Evolutionary conservation across 1,140 invertebrate species (phyloP), one percentile per base, ranked within the genome.

Genomic region (Drosophila hydei): DNA sequence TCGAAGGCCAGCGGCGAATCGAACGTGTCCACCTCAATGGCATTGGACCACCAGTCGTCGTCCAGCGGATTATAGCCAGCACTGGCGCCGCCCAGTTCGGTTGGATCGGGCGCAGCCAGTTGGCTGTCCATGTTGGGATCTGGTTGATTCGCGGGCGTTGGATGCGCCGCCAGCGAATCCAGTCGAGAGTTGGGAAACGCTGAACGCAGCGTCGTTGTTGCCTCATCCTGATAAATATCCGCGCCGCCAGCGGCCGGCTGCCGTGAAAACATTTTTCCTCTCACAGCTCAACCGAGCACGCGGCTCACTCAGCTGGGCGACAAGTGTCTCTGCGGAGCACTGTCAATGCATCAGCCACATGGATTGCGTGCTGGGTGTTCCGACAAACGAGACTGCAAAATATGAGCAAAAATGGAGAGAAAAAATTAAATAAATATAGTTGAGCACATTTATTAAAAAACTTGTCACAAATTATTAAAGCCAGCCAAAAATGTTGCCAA

Each of bases 1-100:
- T 94, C 93, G 75, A 94, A 92, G 48, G 93, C 93, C 62, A 94
- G 91, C 72, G 93, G 93, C 73, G 93, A 92, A 27, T 91, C 90
- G 62, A 91, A 91, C 54, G 90, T 91, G 74, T 91, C 90, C 90
- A 91, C 90, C 72, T 91, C 90, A 51, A 91, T 91, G 68, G 90
- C 90, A 90, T 91, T 91, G 70, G 85, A 79, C 90, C 90, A 91
- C 90, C 90, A 91, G 38, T 91, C 90, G 42, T 91, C 88, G 38
- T 80, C 75, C 18, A 85, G 40, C 30, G 80, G 80, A 84, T 89
- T 84, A 43, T 84, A 81, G 27, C 58, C 77, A n/a, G 45, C 21
- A 9, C 38, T 27, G 12, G 45, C 33, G 38, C 36, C 23, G 25
- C 25, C 60, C 50, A 52, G 18, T 36, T 52, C 54, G 23, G 14